phyloP scores from a whole-genome alignment of 2,888 invertebrate genomes.

The Teleogryllus oceanicus region DNA sequence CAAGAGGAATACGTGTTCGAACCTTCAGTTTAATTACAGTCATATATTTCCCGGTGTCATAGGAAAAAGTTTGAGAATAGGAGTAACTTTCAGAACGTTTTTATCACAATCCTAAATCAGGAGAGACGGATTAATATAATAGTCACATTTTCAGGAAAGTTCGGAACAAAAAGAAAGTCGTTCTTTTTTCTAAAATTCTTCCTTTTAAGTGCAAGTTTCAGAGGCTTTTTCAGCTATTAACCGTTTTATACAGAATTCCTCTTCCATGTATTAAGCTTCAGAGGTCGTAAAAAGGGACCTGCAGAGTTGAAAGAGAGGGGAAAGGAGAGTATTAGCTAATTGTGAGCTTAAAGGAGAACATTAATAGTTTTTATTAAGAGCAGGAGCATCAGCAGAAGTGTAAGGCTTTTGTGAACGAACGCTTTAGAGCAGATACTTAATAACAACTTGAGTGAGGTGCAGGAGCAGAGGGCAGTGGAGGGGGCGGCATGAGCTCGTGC shows the following conservation, averaged over 20 bases:
- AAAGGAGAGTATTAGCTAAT: conserved; percentile 7
- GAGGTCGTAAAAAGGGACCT: not conserved
- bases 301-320: not conserved
- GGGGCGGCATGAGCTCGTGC: too few species aligned
- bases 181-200: conserved; percentile 5
- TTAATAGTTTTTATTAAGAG: conserved; percentile 1
- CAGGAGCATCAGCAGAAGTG: not conserved
- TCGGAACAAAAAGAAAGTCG: not conserved
- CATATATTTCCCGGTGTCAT: not conserved
- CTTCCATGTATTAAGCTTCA: conserved; percentile 1
- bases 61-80: conserved; percentile 6
- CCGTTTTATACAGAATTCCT: not conserved
- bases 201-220: not conserved
- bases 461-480: too few species aligned
- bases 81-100: conserved; percentile 18
- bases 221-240: not conserved
- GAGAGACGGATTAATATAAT: conserved; percentile 7
- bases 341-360: conserved; percentile 18
- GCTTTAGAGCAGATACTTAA: too few species aligned
- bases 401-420: not conserved
- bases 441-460: too few species aligned
- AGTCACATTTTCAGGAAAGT: not conserved
- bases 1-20: conserved; percentile 18
- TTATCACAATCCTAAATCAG: conserved; percentile 9
- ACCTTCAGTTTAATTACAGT: not conserved